Conservation (phyloP, 2,797 vertebrate species). For the Acanthurus tractus region DNA sequence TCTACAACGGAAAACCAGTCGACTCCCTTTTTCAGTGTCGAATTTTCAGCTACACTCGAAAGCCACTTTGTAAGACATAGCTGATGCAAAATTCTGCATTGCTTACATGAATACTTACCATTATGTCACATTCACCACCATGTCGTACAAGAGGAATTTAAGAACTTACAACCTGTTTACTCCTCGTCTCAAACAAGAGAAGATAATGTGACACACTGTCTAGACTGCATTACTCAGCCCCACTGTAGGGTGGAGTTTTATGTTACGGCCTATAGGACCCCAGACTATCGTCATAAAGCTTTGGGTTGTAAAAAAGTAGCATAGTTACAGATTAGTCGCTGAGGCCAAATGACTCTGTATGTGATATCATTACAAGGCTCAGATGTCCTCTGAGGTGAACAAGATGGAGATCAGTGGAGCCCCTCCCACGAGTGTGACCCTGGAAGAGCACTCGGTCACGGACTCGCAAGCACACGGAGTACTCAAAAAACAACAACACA, state of each 20-base stretch:
- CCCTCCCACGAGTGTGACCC: constrained; percentile 18
- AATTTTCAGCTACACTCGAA: not conserved
- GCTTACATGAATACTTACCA: constrained; percentile 1
- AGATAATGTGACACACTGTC: constrained; percentile 40
- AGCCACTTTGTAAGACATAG: not conserved
- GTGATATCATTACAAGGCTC: constrained; percentile 57
- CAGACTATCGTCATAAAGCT: constrained; percentile 26
- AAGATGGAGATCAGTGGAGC: constrained; percentile 25
- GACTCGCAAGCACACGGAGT: constrained; percentile 25
- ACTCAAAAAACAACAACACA: constrained; percentile 21
- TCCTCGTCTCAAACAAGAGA: not conserved
- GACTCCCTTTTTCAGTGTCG: not conserved
- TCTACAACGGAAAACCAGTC: too few relatives aligned
- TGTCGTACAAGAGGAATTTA: too few relatives aligned
- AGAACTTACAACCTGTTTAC: constrained; percentile 26
- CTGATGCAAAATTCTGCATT: not conserved
- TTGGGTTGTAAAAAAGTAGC: constrained; percentile 42
- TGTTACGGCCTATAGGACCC: constrained; percentile 32
- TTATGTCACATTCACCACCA: not conserved
- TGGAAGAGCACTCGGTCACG: not conserved
- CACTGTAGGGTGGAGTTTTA: constrained; percentile 34
- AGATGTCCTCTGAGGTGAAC: constrained; percentile 51
- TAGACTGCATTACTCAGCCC: constrained; percentile 52
- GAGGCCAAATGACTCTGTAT: constrained; percentile 41
- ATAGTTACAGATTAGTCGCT: constrained; percentile 43